These are phyloP conservation scores for Labeo rohita DNA, from an alignment of 2,113 vertebrate species.

Conservation along the genomic window DNA sequence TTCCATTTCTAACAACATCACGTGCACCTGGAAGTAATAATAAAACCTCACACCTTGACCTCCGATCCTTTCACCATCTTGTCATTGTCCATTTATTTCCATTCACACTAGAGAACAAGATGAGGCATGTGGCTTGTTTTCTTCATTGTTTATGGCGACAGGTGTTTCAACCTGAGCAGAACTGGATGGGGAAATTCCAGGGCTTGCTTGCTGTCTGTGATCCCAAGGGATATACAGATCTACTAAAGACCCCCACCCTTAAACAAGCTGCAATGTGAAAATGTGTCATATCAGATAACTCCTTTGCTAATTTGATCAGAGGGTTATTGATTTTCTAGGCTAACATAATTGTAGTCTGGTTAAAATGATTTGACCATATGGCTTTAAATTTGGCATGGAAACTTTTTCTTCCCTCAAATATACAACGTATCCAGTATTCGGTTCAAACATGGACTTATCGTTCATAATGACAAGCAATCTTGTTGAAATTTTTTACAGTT, in stretches of 20 bases:
- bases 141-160: conserved; percentile 44
- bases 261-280: conserved; percentile 25
- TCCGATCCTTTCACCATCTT: conserved; percentile 37
- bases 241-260: conserved; percentile 6
- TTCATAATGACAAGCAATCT: not conserved
- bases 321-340: conserved; percentile 36
- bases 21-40: conserved; percentile 22
- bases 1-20: conserved; percentile 5
- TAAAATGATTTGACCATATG: not conserved
- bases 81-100: conserved; percentile 37
- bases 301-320: conserved; percentile 29
- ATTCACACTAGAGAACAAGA: not conserved
- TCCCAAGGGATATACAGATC: conserved; percentile 19
- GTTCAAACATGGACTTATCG: not conserved
- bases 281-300: conserved; percentile 37
- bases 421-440: not conserved
- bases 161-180: conserved; percentile 32
- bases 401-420: not conserved
- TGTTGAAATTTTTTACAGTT: not conserved
- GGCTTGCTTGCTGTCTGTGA: not conserved
- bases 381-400: not conserved
- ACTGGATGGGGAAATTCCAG: conserved; percentile 22
- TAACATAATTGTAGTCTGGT: not conserved
- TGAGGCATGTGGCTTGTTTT: not conserved
- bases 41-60: conserved; percentile 9